Conservation (phyloP, 1,140 invertebrate species). For the Arion vulgaris region DNA sequence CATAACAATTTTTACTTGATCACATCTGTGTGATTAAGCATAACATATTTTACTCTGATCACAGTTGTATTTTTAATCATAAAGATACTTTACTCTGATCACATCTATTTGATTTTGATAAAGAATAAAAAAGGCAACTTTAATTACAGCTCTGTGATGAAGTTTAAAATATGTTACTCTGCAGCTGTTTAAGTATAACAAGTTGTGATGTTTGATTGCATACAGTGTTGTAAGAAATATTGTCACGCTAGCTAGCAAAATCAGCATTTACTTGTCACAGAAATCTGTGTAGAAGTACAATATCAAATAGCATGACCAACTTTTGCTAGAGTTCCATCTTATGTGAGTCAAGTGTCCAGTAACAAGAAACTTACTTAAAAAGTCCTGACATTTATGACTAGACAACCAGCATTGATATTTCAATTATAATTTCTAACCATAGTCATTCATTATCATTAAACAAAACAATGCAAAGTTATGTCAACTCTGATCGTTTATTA, state of each 20-base stretch:
- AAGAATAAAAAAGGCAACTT: no score
- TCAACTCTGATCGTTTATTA: neutral
- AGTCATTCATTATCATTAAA: neutral
- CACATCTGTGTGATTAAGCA: no score
- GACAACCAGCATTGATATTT: constrained; percentile 5
- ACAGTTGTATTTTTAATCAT: no score
- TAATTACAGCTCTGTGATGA: no score
- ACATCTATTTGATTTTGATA: no score
- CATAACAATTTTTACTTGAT: no score
- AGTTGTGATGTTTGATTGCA: no score
- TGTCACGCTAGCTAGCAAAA: neutral
- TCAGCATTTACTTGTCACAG: neutral
- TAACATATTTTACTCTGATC: no score
- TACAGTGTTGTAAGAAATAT: no score
- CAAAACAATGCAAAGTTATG: neutral
- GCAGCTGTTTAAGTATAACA: no score
- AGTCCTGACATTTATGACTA: neutral
- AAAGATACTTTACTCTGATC: no score
- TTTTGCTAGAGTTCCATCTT: neutral
- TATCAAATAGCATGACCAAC: neutral
- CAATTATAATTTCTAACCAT: neutral
- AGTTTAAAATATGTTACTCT: no score
- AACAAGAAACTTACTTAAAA: neutral
- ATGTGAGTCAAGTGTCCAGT: neutral
- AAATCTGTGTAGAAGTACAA: neutral